Evolutionary conservation across 2,797 vertebrate species (phyloP), one percentile per base, ranked within the genome.

Genomic region (Leptoclinus maculatus): DNA sequence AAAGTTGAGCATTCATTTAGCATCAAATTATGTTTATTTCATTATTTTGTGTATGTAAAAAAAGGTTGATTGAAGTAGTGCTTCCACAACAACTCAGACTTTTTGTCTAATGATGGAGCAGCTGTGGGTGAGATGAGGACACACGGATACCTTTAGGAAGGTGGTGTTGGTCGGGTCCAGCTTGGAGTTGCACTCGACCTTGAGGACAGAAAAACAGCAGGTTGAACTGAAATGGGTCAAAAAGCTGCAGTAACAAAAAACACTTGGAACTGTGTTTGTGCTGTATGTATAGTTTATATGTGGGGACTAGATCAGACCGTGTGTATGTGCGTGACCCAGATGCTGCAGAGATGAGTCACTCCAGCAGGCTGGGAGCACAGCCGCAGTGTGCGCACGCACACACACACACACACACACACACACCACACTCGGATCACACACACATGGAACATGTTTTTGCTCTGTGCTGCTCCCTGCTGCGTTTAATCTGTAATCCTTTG

Each of bases 181-280:
- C 83, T 99, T 99, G 87, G 98, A 98, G 93, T 99, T 99, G 82
- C 98, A 99, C 79, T 99, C 98, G 10, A 99, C 98, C 98, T 99
- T 78, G 0, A 39, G 62, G 3, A 66, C 10, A 87, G 19, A 54
- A 73, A 56, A 77, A 51, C 14, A 83, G 16, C 23, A 79, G 2
- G n/a, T 68, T 80, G 43, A 80, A 29, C 1, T 47, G 4, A 72
- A 58, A 19, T 5, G 23, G 9, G 17, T 3, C 8, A 17, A 51
- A 77, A 19, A 29, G 21, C 3, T 54, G 34, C 8, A 5, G 17
- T 13, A 16, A 38, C 43, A 34, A 36, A 65, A 45, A 25, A 72
- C 54, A 43, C 21, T 0, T 21, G 45, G 23, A n/a, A 38, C 2
- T 14, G 32, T 23, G 29, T 32, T 19, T 43, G 53, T 29, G 21